phyloP scores from a whole-genome alignment of 2,113 vertebrate species.

The Hippocampus guttulatus region DNA sequence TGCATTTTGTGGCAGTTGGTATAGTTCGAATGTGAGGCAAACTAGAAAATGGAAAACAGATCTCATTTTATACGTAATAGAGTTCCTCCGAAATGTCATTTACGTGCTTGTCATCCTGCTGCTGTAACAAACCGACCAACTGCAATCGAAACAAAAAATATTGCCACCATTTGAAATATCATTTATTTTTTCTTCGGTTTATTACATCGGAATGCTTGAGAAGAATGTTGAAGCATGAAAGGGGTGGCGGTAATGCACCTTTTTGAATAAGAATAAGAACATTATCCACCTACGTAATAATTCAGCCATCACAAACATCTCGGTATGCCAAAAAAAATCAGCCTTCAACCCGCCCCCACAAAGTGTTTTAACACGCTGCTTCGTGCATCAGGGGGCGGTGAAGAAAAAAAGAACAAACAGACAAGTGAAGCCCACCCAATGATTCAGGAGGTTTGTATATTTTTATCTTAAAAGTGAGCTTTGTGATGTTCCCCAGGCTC shows the following conservation, averaged over 20 bases:
- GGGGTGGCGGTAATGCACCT: neutral
- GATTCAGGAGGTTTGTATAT: neutral
- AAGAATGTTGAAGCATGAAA: neutral
- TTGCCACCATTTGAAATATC: too few relatives aligned
- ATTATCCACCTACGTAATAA: neutral
- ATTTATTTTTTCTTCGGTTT: too few relatives aligned
- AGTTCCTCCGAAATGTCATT: too few relatives aligned
- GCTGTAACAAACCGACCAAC: too few relatives aligned
- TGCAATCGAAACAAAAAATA: too few relatives aligned
- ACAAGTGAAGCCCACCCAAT: neutral
- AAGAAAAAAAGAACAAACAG: constrained; percentile 45
- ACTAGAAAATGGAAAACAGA: too few relatives aligned
- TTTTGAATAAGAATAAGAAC: neutral
- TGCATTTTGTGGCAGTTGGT: too few relatives aligned
- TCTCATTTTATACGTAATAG: too few relatives aligned
- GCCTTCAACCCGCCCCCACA: neutral
- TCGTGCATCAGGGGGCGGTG: constrained; percentile 64
- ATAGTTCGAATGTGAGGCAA: too few relatives aligned
- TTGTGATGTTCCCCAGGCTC: constrained; percentile 57
- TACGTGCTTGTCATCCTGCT: too few relatives aligned
- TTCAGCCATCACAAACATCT: neutral
- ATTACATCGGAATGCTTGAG: too few relatives aligned
- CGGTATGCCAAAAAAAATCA: neutral
- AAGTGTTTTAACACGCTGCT: neutral
- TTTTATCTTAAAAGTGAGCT: constrained; percentile 10